Evolutionary conservation across 2,888 invertebrate species (phyloP), one percentile per base, ranked within the genome.

Genomic region (Kryphioiulus occultus): DNA sequence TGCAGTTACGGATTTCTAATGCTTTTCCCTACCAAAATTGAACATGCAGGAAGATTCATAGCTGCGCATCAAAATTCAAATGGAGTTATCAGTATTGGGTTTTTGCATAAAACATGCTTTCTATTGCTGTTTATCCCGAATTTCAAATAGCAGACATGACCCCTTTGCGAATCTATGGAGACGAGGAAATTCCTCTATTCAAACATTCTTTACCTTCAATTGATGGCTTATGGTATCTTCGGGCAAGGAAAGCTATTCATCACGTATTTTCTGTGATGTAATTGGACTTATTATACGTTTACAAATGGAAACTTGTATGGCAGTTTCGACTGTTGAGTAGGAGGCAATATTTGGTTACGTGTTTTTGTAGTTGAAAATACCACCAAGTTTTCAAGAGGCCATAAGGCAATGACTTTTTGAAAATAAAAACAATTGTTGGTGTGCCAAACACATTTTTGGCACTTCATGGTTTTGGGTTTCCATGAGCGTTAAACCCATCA

Each of bases 11-110:
- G n/a, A n/a, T 53, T 53, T n/a, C 19, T 19, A 53, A 53, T 53
- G 53, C 53, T n/a, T 19, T 53, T 19, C 5, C n/a, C 53, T 19
- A n/a, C n/a, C 53, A 53, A n/a, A 53, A 53, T n/a, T 53, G 53
- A 53, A 53, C 53, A 53, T 19, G 53, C 53, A 53, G n/a, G n/a
- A 19, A 53, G 53, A 53, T 53, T 53, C 53, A 53, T 53, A 53
- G 53, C 53, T n/a, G n/a, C 53, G n/a, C 53, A 53, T n/a, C n/a
- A n/a, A n/a, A 53, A 53, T 53, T 53, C 53, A 53, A 53, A 53
- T 53, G 19, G 53, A 53, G 53, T 53, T 53, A 53, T 53, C 53
- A 53, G n/a, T 53, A 53, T 53, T 53, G n/a, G 53, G 19, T 19
- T 53, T 53, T 53, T 53, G 53, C 53, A 53, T 53, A 53, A 53